phyloP scores from a whole-genome alignment of 2,888 invertebrate genomes.

The Ophion slaviceki region DNA sequence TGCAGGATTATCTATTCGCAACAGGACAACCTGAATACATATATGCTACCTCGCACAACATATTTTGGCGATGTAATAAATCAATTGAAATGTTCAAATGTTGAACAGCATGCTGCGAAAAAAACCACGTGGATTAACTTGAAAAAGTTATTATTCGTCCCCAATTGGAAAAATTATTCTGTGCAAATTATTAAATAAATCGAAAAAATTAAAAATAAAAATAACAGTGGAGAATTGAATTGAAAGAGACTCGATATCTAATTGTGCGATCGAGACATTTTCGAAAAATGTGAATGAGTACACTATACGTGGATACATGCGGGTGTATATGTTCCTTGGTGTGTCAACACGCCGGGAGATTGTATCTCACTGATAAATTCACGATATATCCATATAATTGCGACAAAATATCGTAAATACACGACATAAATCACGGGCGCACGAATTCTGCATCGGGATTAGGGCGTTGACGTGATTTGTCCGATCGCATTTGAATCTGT shows the following conservation, averaged over 20 bases:
- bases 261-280: background rate
- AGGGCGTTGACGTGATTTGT: conserved; percentile 27
- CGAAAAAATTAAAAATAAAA: background rate
- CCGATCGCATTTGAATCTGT: conserved; percentile 39
- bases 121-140: too few species aligned
- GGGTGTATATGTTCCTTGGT: background rate
- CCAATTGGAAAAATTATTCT: background rate
- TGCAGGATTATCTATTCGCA: too few species aligned
- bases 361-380: conserved; percentile 24
- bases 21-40: too few species aligned
- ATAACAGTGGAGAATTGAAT: background rate
- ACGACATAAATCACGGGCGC: conserved; percentile 26
- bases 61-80: too few species aligned
- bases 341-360: conserved; percentile 22
- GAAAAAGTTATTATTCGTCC: too few species aligned
- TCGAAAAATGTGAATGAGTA: background rate
- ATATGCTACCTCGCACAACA: too few species aligned
- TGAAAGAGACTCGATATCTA: background rate
- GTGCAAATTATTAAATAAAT: background rate
- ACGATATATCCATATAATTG: conserved; percentile 14
- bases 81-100: too few species aligned
- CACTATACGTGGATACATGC: background rate
- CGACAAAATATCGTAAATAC: conserved; percentile 22
- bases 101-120: too few species aligned
- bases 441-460: background rate